Conservation (phyloP, 2,797 vertebrate genomes). For the Psittacula echo region DNA sequence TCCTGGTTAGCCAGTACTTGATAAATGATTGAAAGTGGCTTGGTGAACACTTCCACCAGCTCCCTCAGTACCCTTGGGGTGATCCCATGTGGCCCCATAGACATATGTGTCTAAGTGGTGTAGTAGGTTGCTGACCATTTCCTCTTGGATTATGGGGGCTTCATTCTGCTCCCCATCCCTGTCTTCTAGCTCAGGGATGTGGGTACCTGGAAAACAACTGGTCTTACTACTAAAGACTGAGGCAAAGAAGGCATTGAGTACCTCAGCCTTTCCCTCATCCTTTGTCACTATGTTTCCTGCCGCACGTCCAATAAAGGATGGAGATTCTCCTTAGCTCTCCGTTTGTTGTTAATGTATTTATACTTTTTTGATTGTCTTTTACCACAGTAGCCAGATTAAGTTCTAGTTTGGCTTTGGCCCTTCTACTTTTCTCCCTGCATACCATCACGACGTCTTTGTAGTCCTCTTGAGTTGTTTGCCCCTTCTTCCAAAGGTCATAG, state of each 20-base stretch:
- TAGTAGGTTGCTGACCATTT: neutral
- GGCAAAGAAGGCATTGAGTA: too few species aligned
- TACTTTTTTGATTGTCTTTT: neutral
- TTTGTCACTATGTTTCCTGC: neutral
- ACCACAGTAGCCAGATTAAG: neutral
- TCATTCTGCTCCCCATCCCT: too few species aligned
- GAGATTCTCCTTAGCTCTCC: neutral
- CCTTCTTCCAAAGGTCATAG: neutral
- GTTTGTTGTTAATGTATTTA: neutral
- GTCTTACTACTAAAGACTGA: too few species aligned
- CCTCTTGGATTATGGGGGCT: too few species aligned
- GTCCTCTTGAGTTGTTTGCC: neutral
- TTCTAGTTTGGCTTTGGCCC: neutral
- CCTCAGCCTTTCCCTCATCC: too few species aligned
- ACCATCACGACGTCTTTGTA: neutral
- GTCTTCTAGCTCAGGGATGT: too few species aligned
- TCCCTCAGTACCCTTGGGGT: neutral
- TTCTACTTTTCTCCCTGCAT: neutral
- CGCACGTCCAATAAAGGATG: neutral
- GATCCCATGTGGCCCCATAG: neutral
- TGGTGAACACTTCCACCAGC: neutral
- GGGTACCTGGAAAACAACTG: too few species aligned
- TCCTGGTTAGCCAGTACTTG: neutral
- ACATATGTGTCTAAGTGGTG: neutral
- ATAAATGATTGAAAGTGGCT: neutral